Evolutionary conservation across 2,797 vertebrate genomes (phyloP).

Genomic region (Paedocypris micromegethes): DNA sequence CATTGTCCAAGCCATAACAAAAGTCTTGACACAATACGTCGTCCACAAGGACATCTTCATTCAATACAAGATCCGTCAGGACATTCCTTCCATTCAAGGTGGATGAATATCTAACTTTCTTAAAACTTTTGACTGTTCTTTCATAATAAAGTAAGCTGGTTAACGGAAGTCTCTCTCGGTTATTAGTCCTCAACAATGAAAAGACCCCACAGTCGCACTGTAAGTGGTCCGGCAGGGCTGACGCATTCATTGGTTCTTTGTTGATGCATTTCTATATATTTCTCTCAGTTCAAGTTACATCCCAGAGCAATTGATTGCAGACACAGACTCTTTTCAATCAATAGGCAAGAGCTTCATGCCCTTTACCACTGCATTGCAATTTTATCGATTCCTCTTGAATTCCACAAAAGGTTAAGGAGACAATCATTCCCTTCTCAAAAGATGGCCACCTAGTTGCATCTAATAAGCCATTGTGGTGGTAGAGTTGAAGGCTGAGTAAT

Average conservation of each 20-base stretch:
- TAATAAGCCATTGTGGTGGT: constrained; percentile 43
- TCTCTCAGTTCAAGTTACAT: constrained; percentile 54
- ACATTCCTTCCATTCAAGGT: too few relatives aligned
- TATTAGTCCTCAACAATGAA: constrained; percentile 42
- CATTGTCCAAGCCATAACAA: too few relatives aligned
- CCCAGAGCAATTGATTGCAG: constrained; percentile 62
- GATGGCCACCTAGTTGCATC: constrained; percentile 18
- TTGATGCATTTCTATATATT: constrained; percentile 39
- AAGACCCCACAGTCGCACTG: constrained; percentile 54
- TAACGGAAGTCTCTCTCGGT: neutral
- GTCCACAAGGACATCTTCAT: too few relatives aligned
- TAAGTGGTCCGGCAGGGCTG: constrained; percentile 50
- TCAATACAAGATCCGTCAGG: too few relatives aligned
- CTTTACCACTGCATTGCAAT: constrained; percentile 50
- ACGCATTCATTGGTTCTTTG: constrained; percentile 46
- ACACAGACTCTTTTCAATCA: constrained; percentile 60
- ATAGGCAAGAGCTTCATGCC: constrained; percentile 52
- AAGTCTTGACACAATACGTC: too few relatives aligned
- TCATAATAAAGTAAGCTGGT: neutral
- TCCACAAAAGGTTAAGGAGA: constrained; percentile 60
- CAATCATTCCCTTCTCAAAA: constrained; percentile 47
- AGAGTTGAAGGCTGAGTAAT: constrained; percentile 1
- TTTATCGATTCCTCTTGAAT: constrained; percentile 61
- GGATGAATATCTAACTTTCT: too few relatives aligned
- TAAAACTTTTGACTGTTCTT: too few relatives aligned